phyloP scores from a whole-genome alignment of 1,140 invertebrate species.

The honey bee (Apis mellifera) region DNA sequence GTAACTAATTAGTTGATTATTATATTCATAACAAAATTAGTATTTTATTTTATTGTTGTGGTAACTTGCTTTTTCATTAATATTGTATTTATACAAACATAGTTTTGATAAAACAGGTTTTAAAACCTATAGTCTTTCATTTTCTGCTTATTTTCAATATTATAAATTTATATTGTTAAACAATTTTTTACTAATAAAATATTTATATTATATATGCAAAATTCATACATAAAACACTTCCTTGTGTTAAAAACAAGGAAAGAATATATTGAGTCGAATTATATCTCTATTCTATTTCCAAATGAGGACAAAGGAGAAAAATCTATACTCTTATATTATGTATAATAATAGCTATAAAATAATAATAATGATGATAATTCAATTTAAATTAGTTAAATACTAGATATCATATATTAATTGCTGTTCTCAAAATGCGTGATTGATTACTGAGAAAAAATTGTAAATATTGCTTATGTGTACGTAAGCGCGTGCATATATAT shows the following conservation, averaged over 20 bases:
- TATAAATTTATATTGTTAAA: conserved; percentile 18
- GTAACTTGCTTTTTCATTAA: background rate
- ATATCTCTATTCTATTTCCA: conserved; percentile 47
- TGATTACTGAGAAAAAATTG: conserved; percentile 64
- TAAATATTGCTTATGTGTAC: conserved; percentile 69
- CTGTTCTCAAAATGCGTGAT: conserved; percentile 65
- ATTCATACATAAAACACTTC: conserved; percentile 28
- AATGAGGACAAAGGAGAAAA: conserved; percentile 53
- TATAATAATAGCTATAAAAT: conserved; percentile 71
- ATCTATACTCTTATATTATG: conserved; percentile 73
- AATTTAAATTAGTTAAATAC: conserved; percentile 69
- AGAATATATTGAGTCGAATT: conserved; percentile 22
- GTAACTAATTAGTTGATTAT: background rate
- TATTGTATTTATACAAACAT: conserved; percentile 5
- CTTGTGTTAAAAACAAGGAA: conserved; percentile 25
- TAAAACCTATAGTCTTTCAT: conserved; percentile 31
- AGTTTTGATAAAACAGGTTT: conserved; percentile 23
- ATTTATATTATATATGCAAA: conserved; percentile 39
- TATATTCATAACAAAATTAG: conserved; percentile 20
- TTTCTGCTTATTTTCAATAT: background rate
- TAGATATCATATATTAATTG: conserved; percentile 71
- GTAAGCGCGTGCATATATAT: conserved; percentile 29
- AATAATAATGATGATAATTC: conserved; percentile 57
- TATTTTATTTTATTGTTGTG: background rate
- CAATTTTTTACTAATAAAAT: conserved; percentile 44